These are phyloP conservation scores for Ceratotherium simum DNA, from an alignment of 2,113 vertebrate genomes.

Conservation along the genomic window DNA sequence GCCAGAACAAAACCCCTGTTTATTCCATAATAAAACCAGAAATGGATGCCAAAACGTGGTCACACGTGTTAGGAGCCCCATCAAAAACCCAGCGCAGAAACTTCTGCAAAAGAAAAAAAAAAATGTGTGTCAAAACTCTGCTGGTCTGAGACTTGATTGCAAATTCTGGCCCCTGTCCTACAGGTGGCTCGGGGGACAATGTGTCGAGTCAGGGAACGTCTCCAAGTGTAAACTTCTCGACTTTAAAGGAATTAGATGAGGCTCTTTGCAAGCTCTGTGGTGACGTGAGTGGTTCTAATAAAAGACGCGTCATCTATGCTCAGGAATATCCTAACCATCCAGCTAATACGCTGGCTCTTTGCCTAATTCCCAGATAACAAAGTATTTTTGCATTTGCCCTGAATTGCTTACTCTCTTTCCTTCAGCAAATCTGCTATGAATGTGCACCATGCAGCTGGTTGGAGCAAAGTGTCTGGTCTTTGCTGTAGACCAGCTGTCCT, in stretches of 20 bases:
- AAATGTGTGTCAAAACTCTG: no score
- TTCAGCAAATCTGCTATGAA: background rate
- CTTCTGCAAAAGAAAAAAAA: background rate
- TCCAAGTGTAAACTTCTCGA: background rate
- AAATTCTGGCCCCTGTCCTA: background rate
- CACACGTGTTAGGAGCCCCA: background rate
- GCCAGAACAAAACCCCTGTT: background rate
- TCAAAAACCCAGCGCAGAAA: background rate
- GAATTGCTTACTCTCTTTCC: no score
- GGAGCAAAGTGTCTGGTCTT: no score
- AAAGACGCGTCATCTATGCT: background rate
- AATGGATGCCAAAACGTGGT: background rate
- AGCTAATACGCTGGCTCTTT: background rate
- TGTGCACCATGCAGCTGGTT: fast-evolving
- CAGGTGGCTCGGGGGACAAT: background rate
- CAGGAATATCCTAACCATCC: background rate
- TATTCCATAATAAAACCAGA: background rate
- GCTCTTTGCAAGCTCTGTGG: background rate
- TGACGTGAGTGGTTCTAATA: background rate
- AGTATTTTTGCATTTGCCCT: no score
- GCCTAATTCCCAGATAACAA: background rate
- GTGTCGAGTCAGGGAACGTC: background rate
- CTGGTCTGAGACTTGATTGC: background rate
- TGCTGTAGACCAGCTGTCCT: no score
- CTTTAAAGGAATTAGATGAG: background rate